Base-by-base conservation (phyloP, 2,888 invertebrate species). In the Priocnemis perturbator region DNA sequence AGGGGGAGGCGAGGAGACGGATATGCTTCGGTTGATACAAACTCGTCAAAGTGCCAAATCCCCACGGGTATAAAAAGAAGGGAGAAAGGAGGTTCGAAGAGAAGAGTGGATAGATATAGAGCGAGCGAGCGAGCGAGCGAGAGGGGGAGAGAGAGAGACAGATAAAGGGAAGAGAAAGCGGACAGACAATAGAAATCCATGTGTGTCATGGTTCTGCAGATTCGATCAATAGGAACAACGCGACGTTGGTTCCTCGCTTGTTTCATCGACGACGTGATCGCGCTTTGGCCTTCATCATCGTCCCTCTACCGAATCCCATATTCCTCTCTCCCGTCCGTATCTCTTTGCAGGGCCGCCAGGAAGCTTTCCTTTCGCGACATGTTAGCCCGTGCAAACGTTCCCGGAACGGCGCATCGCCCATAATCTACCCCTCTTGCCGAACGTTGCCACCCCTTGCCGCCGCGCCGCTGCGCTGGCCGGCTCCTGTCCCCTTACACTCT, bases 41-140 rank as follows among this genome's bases (percentile, higher is more conserved):
- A 63, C 71, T 80, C 81, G 78, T 80, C 79, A 79, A 77, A 79
- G 78, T 73, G 71, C 73, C 78, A 76, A 80, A 80, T 79, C 70
- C 73, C 73, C 71, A 65, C 64, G 71, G 78, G 69, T 69, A 65
- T 64, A 68, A 71, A 71, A 53, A 44, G 23, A 9, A 23, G 4
- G 64, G 67, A 59, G 3, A 19, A 44, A 44, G 50, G 9, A 50
- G 50, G 19, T 5, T 50, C 17, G 50, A 9, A 9, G 50, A 50
- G 50, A 50, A 4, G 17, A 50, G 50, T 14, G 50, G 7, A n/a
- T 5, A n/a, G 17, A n/a, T 5, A n/a, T 2, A 50, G 50, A 9
- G 50, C 2, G 14, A 50, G 14, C 4, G 50, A n/a, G 15, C 11
- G 4, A 3, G 47, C 47, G 47, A 3, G 4, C 3, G 47, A 47